Percentiles rank a stretch among this genome's conserved stretches.
Evolutionary conservation across 1,140 invertebrate genomes (phyloP).

Genomic region (Pararge aegeria): DNA sequence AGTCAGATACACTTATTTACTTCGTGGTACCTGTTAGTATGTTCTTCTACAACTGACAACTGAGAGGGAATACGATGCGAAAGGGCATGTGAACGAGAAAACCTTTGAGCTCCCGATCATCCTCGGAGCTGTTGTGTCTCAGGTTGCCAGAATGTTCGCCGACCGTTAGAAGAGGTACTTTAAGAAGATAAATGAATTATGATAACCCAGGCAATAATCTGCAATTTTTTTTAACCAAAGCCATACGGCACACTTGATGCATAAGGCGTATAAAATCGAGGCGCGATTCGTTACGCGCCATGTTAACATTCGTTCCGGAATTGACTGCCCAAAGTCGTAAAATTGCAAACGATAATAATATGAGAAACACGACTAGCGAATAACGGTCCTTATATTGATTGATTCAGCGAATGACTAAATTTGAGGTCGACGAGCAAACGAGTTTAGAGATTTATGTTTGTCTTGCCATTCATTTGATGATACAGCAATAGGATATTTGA

Average conservation of each 20-base stretch:
- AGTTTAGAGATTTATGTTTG: slow-evolving; percentile 12
- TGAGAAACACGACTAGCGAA: slow-evolving; percentile 27
- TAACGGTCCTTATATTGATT: slow-evolving; percentile 31
- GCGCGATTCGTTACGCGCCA: slow-evolving; percentile 26
- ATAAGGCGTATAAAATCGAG: slow-evolving; percentile 20
- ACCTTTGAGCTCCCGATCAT: too few relatives aligned
- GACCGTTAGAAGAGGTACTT: too few relatives aligned
- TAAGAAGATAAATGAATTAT: too few relatives aligned
- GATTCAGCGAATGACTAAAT: slow-evolving; percentile 23
- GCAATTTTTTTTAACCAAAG: too few relatives aligned
- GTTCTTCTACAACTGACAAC: too few relatives aligned
- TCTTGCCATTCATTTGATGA: slow-evolving; percentile 1
- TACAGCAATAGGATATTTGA: not conserved
- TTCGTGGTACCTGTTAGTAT: too few relatives aligned
- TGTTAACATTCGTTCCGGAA: slow-evolving; percentile 30
- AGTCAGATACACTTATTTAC: too few relatives aligned
- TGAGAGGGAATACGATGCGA: too few relatives aligned
- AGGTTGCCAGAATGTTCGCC: too few relatives aligned
- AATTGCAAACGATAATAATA: slow-evolving; percentile 24
- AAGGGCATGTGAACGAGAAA: too few relatives aligned
- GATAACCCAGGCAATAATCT: too few relatives aligned
- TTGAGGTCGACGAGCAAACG: slow-evolving; percentile 22
- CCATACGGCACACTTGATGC: not conserved
- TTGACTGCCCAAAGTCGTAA: slow-evolving; percentile 25
- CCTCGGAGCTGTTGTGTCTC: too few relatives aligned